Evolutionary conservation across 2,113 vertebrate genomes (phyloP), one percentile per base, ranked within the genome.

Genomic region (Strix aluco): DNA sequence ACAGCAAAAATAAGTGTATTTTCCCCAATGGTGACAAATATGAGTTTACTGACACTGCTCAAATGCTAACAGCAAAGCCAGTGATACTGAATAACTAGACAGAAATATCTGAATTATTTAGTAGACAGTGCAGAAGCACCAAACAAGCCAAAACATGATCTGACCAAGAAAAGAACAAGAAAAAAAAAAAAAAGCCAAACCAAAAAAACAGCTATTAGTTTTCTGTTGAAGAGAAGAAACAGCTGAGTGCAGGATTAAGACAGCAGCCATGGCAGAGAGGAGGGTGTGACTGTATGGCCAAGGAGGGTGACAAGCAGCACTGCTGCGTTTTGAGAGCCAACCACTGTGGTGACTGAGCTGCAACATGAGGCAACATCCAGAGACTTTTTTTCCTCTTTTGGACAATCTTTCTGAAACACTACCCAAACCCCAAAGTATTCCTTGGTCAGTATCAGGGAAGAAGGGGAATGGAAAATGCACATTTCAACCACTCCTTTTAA

Each of bases 31-130:
- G 78, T 78, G 89, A 88, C 69, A 92, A 92, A 78, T 26, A 58
- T 0, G 2, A 78, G 15, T 73, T 88, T 81, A 93, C 49, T 78
- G 80, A 90, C 67, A 44, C 58, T 20, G 20, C 49, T 92, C 57
- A 91, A 90, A 86, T 2, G 54, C 57, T 81, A 81, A 74, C 65
- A 86, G 89, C 86, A 84, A 92, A 89, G 77, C 20, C 71, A 40
- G 55, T 8, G 42, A 92, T 70, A 86, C 25, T n/a, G 59, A 94
- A 10, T 46, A 92, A 73, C 67, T 36, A 90, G 80, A 92, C 80
- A 87, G 63, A 89, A 91, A 84, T 78, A 94, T 3, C 77, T 92
- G 86, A 96, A 94, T 94, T 94, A 95, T 96, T 97, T 91, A 95
- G 91, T 19, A 92, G 83, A 84, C 25, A 81, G 59, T 11, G 23